Percentiles rank a stretch among this genome's conserved stretches.
These are phyloP conservation scores for Porites evermanni DNA, from an alignment of 92 coral and sea anemone species.

Conservation along the genomic window DNA sequence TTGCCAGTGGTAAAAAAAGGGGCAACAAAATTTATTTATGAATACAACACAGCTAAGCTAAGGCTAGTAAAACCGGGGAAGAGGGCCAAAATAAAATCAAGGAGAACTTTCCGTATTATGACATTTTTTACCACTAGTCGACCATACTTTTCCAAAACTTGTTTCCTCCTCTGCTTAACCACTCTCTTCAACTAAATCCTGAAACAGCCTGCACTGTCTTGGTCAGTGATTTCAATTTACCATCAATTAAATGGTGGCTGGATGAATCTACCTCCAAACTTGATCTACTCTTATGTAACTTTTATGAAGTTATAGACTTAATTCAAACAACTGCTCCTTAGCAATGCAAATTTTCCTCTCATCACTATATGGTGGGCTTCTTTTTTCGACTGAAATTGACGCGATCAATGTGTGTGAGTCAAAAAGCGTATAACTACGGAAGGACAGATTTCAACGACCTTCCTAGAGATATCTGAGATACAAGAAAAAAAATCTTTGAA, in stretches of 20 bases:
- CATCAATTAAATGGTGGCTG: conserved; percentile 32
- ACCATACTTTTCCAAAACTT: no score
- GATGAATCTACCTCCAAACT: conserved; percentile 43
- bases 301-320: conserved; percentile 31
- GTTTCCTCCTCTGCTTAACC: conserved; percentile 15
- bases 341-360: conserved; percentile 37
- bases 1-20: conserved; percentile 55
- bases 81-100: conserved; percentile 58
- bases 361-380: conserved; percentile 35
- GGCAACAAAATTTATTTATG: conserved; percentile 57
- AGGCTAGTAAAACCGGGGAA: conserved; percentile 55
- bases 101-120: conserved; percentile 54
- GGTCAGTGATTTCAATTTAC: conserved; percentile 49
- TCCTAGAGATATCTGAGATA: no score
- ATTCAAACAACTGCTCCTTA: conserved; percentile 35
- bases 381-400: conserved; percentile 23
- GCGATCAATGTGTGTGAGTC: conserved; percentile 32
- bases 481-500: no score
- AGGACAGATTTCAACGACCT: conserved; percentile 46
- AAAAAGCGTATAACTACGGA: conserved; percentile 31
- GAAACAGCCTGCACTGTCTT: conserved; percentile 34
- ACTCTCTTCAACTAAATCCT: conserved; percentile 38
- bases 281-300: conserved; percentile 44
- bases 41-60: conserved; percentile 43
- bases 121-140: conserved; percentile 39